A percentile compares a stretch with the other conserved stretches of the same genome.
Conservation (phyloP, 1,140 invertebrate genomes). For the Phymorhynchus buccinoides region DNA sequence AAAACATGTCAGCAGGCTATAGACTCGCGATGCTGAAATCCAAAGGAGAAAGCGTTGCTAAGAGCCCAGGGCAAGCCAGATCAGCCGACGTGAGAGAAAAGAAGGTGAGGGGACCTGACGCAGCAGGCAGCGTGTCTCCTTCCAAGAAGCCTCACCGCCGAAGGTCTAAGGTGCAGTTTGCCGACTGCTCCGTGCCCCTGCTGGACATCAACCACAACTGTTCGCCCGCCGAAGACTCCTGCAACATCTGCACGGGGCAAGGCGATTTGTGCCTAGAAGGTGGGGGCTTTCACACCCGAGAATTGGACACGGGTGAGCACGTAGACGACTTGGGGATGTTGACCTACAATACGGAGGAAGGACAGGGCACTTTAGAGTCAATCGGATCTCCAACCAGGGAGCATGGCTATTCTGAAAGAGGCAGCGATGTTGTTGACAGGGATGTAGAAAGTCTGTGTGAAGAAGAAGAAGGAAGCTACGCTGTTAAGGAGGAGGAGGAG, state of each 20-base stretch:
- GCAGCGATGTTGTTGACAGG: not conserved
- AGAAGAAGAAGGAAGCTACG: not conserved
- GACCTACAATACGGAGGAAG: not conserved
- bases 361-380: not conserved
- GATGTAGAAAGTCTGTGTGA: not conserved
- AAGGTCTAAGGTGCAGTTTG: not conserved
- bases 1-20: not conserved
- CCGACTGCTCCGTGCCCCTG: not conserved
- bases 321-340: not conserved
- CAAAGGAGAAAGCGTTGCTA: not conserved
- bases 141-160: not conserved
- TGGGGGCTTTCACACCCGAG: not conserved
- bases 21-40: not conserved
- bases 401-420: not conserved
- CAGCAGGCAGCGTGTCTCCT: not conserved
- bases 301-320: not conserved
- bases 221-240: not conserved
- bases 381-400: not conserved
- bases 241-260: not conserved
- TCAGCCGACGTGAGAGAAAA: not conserved
- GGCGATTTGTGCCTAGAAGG: not conserved
- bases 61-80: not conserved
- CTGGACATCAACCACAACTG: conserved; percentile 23
- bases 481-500: too few species aligned
- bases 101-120: not conserved